Evolutionary conservation across 1,140 invertebrate genomes (phyloP), one percentile per base, ranked within the genome.

Genomic region (Rhagoletis zephyria): DNA sequence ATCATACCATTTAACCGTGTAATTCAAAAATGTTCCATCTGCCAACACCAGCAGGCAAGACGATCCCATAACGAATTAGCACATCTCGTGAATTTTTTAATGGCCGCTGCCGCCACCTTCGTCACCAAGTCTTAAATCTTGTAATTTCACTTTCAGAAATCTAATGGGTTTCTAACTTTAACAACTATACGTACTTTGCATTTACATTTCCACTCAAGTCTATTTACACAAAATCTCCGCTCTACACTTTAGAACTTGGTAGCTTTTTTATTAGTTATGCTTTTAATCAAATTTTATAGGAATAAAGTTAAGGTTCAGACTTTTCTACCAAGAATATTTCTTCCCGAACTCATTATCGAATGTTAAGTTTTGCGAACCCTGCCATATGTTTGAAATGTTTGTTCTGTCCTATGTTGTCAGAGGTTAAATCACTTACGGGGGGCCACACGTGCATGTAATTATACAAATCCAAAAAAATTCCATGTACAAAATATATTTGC

Each of bases 101-200:
- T 87, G 86, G 86, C 86, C 61, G 86, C 64, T n/a, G 63, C 86
- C 61, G 40, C 86, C 86, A 64, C 86, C 86, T 81, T 81, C 74
- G 74, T 81, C 74, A 3, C 19, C 48, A 81, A 74, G 19, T 81
- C 48, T 19, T 12, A 56, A 9, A 48, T 48, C 70, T 74, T 74
- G 45, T 59, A 63, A 87, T 70, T 87, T 67, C 61, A 87, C 86
- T 67, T 87, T 87, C 86, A 87, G 86, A 87, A 64, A 87, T 67
- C n/a, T 87, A 19, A 70, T 56, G 67, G n/a, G 63, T 42, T n/a
- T 19, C 19, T 85, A 40, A 63, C 48, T 86, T 65, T 63, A 63
- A 10, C 60, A 86, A 12, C n/a, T 86, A 61, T 86, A n/a, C 16
- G 7, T n/a, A 65, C 16, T 63, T 4, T 9, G 60, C 12, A 3